Evolutionary conservation across 2,888 invertebrate species (phyloP), one percentile per base, ranked within the genome.

Genomic region (Dolichopus griseipennis): DNA sequence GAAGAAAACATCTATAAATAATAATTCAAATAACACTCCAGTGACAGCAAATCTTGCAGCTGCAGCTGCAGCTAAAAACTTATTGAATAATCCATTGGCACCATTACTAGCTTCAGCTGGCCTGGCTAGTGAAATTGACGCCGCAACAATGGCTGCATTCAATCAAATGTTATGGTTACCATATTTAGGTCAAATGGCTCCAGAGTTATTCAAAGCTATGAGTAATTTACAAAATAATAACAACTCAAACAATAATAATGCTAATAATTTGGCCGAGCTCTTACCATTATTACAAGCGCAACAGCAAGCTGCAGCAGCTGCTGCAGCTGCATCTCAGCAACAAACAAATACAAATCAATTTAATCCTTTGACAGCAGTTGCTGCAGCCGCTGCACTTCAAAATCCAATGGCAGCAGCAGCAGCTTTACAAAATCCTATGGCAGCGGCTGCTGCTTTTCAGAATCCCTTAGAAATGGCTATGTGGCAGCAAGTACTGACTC

Each of bases 81-180:
- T 70, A 33, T 64, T 72, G 21, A 71, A 65, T 65, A 71, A 65
- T 65, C 69, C 71, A 27, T 67, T 68, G n/a, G 63, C 69, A 33
- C 69, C 72, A n/a, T 65, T 70, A n/a, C 61, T 71, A 37, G 66
- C 73, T 68, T 78, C 76, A 69, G 70, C 22, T 3, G 82, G 82
- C 66, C 75, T 88, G 65, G 86, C 87, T 0, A 85, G 85, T 66
- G 89, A 89, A 69, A 86, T 89, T 64, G 88, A 90, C 75, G 86
- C 88, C 0, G 89, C 90, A 0, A 88, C 88, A 2, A 84, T 87
- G 65, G 88, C 88, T 0, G 86, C 89, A 3, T 83, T 90, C 66
- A 88, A 87, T 75, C 90, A 90, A 76, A 89, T 90, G 88, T 78
- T 90, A 72, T 90, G 90, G 90, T 78, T 90, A 66, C 90, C 90